Evolutionary conservation across 2,113 vertebrate genomes (phyloP), one percentile per base, ranked within the genome.

Genomic region (Hippocampus abdominalis): DNA sequence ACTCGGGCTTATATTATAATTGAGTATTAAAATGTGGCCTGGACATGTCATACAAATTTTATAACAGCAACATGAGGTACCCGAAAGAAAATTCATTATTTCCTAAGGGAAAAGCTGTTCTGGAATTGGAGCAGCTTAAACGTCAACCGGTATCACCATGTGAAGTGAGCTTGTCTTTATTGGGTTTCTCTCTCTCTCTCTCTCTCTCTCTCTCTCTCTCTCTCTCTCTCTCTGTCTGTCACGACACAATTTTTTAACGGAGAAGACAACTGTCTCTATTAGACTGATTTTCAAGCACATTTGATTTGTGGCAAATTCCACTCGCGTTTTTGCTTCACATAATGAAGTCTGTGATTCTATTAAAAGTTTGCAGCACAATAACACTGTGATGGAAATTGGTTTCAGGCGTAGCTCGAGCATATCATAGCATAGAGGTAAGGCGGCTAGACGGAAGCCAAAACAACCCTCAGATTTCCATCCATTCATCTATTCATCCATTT

Each of bases 361-460:
- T 61, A 23, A 69, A 71, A 54, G 76, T 72, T 25, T 64, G 66
- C 61, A 65, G 68, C 69, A 72, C 71, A 74, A 61, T 68, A 80
- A 73, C 25, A 60, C 63, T 66, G 69, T 1, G 66, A 76, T 56
- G 29, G 39, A 78, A 81, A 82, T 39, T 25, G 68, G 54, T 76
- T 80, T 80, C 49, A 51, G 60, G 49, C 69, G 49, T 27, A 73
- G 72, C 69, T 51, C 69, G 42, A 60, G n/a, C n/a, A n/a, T n/a
- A n/a, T n/a, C n/a, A n/a, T n/a, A n/a, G n/a, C n/a, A n/a, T n/a
- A n/a, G n/a, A n/a, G 10, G 1, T 29, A 29, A n/a, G 74, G 77
- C 65, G 65, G 63, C 68, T 36, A 27, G 36, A 51, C 63, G 66
- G 16, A 75, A 67, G 68, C 63, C 56, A 63, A 63, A 79, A 75